A percentile compares a stretch with the other conserved stretches of the same genome.
Conservation (phyloP, 2,888 invertebrate genomes). For the Ochropleura plecta region DNA sequence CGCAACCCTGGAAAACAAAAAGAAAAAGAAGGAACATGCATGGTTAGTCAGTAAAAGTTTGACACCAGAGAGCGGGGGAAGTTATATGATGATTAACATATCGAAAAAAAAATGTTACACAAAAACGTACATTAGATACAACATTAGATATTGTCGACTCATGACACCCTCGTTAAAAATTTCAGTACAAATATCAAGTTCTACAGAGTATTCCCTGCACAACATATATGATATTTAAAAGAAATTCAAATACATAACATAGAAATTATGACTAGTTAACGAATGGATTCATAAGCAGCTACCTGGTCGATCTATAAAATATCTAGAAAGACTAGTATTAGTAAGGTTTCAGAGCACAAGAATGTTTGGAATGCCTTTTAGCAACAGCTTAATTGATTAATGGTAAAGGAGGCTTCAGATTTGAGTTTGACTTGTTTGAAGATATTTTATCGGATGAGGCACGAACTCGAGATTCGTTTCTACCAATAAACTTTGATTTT, state of each 20-base stretch:
- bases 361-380: slow-evolving; percentile 47
- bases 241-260: slow-evolving; percentile 31
- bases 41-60: no score
- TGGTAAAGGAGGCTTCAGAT: slow-evolving; percentile 45
- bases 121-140: no score
- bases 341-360: slow-evolving; percentile 15
- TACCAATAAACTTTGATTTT: no score
- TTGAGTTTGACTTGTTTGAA: neutral
- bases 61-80: no score
- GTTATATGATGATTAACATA: no score
- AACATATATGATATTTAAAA: slow-evolving; percentile 20
- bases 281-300: slow-evolving; percentile 17
- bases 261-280: slow-evolving; percentile 43
- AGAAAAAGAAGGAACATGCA: no score
- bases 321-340: slow-evolving; percentile 44
- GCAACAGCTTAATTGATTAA: slow-evolving; percentile 48
- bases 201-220: neutral
- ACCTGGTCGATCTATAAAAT: slow-evolving; percentile 28
- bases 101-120: no score
- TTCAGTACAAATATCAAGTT: slow-evolving; percentile 5
- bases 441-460: no score
- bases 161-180: neutral
- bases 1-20: no score
- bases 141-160: no score
- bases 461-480: no score